These are phyloP conservation scores for Papio anubis DNA, from an alignment of 2,113 vertebrate genomes.

Conservation along the genomic window DNA sequence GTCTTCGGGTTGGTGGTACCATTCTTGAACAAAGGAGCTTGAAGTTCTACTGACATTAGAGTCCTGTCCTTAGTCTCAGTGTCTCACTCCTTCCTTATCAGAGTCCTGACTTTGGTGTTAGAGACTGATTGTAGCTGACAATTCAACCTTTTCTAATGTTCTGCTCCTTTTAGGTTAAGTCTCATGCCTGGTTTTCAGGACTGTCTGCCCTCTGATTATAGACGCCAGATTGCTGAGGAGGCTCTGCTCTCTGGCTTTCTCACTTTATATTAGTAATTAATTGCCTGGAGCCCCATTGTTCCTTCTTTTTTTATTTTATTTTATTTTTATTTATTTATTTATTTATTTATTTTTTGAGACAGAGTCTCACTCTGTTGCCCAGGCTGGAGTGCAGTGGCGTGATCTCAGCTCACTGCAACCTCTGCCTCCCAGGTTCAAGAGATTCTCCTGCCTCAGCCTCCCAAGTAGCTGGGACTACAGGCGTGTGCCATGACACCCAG, in stretches of 20 bases:
- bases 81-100: background rate
- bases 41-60: background rate
- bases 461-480: no score
- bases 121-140: background rate
- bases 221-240: background rate
- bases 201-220: background rate
- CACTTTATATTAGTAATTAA: background rate
- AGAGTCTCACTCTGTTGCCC: no score
- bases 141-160: background rate
- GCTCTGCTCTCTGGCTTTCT: background rate
- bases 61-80: background rate
- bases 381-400: no score
- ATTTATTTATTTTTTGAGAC: no score
- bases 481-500: no score
- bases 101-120: background rate
- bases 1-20: background rate
- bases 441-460: no score
- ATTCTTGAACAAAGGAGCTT: background rate
- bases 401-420: no score
- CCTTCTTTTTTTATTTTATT: no score
- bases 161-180: background rate
- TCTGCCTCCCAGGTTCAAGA: no score
- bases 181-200: background rate
- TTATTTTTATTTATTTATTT: no score
- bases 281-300: background rate